A percentile compares a stretch with the other conserved stretches of the same genome.
Evolutionary conservation across 2,113 vertebrate species (phyloP).

Genomic region (Solea senegalensis): DNA sequence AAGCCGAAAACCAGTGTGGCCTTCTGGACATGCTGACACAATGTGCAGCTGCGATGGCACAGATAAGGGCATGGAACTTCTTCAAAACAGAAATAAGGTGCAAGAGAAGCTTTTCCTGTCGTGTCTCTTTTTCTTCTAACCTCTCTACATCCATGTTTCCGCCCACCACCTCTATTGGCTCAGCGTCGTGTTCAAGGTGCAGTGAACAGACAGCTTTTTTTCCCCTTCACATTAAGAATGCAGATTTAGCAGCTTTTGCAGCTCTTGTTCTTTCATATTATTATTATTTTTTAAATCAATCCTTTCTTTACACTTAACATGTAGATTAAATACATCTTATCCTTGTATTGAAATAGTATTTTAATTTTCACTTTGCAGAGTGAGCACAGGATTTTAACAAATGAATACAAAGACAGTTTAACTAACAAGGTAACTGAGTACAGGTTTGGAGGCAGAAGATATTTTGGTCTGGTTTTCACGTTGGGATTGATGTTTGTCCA

Average conservation of each 20-base stretch:
- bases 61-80: conserved; percentile 64
- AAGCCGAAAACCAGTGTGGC: conserved; percentile 34
- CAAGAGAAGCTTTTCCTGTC: conserved; percentile 13
- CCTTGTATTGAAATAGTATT: conserved; percentile 45
- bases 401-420: too few relatives aligned
- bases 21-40: conserved; percentile 69
- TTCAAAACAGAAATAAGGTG: conserved; percentile 26
- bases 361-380: conserved; percentile 10
- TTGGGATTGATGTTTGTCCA: too few relatives aligned
- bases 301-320: neutral
- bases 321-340: conserved; percentile 20
- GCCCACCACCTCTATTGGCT: conserved; percentile 55
- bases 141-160: conserved; percentile 33
- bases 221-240: conserved; percentile 42
- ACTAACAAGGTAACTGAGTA: too few relatives aligned
- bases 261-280: too few relatives aligned
- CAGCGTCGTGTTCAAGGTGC: conserved; percentile 56
- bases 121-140: conserved; percentile 21
- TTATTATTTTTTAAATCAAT: too few relatives aligned
- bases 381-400: neutral
- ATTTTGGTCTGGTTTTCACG: too few relatives aligned
- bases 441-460: too few relatives aligned
- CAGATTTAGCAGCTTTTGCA: conserved; percentile 38
- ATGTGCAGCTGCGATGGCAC: conserved; percentile 61
- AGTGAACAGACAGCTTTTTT: conserved; percentile 27